Conservation (phyloP, 2,888 invertebrate species). For the Rhingia rostrata region DNA sequence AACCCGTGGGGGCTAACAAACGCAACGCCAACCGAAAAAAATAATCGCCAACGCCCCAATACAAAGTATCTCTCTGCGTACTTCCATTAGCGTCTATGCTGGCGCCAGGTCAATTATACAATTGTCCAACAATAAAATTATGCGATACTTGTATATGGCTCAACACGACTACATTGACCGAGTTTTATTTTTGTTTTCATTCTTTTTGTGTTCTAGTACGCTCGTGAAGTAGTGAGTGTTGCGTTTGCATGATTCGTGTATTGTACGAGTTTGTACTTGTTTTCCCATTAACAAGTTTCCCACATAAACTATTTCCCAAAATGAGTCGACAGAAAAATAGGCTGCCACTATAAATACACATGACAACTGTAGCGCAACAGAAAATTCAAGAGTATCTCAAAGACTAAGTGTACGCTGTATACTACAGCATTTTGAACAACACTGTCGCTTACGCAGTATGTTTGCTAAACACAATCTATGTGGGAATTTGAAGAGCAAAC, state of each 20-base stretch:
- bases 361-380: constrained; percentile 18
- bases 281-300: constrained; percentile 20
- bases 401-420: neutral
- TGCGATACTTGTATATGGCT: constrained; percentile 50
- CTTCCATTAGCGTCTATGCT: constrained; percentile 65
- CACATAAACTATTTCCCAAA: constrained; percentile 23
- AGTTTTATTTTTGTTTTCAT: constrained; percentile 46
- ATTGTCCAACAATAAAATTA: constrained; percentile 67
- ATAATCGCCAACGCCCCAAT: neutral
- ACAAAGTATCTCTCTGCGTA: constrained; percentile 33
- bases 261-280: neutral
- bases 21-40: neutral
- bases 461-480: constrained; percentile 42
- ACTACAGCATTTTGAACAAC: constrained; percentile 35
- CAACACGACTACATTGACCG: constrained; percentile 54
- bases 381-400: constrained; percentile 20
- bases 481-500: constrained; percentile 41
- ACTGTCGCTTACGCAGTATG: constrained; percentile 16
- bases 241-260: constrained; percentile 4
- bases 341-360: constrained; percentile 4
- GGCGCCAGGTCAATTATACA: constrained; percentile 76
- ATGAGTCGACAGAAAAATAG: constrained; percentile 3
- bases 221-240: constrained; percentile 26
- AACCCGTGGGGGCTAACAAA: constrained; percentile 9
- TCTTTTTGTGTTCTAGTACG: neutral